Evolutionary conservation across 2,113 vertebrate species (phyloP), one percentile per base, ranked within the genome.

Genomic region (Xenus cinereus): DNA sequence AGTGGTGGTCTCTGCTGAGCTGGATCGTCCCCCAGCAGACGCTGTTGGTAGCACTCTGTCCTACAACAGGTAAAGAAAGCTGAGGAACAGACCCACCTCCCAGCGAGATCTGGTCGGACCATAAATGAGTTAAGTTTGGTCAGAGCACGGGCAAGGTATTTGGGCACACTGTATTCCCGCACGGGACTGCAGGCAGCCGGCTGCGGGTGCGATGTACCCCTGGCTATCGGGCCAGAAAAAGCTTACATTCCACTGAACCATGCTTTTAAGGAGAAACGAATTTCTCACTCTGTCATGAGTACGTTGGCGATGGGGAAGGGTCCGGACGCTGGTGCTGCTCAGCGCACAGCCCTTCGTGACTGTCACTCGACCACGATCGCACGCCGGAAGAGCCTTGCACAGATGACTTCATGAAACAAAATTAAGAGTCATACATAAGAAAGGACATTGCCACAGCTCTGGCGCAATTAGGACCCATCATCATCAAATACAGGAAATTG

Each of bases 401-500:
- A 94, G 93, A 90, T 51, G 92, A 95, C 62, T 97, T 96, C 89
- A 89, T 33, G 79, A 97, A 98, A 98, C 96, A 94, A 89, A 97
- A 98, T 96, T 97, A 98, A 92, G 97, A 97, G 97, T 97, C 96
- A 85, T 95, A 64, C 95, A 93, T 51, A 92, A 97, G 89, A 94
- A 94, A 98, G 97, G 97, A 98, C 97, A 95, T 96, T 87, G 97
- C 97, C 97, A 97, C 97, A 97, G 95, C 95, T 97, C 97, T 97
- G 96, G 95, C 5, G 76, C 97, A 98, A 98, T 98, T 98, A 98
- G 97, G 94, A 97, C 57, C 97, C 97, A 98, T 98, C 97, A 97
- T 98, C 97, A 98, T 98, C 97, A 97, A 97, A 96, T 68, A 95
- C 97, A 98, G 98, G 98, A 98, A 98, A 98, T 97, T 96, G 97